Conservation (phyloP, 2,888 invertebrate genomes). For the Ctenicera cuprea region DNA sequence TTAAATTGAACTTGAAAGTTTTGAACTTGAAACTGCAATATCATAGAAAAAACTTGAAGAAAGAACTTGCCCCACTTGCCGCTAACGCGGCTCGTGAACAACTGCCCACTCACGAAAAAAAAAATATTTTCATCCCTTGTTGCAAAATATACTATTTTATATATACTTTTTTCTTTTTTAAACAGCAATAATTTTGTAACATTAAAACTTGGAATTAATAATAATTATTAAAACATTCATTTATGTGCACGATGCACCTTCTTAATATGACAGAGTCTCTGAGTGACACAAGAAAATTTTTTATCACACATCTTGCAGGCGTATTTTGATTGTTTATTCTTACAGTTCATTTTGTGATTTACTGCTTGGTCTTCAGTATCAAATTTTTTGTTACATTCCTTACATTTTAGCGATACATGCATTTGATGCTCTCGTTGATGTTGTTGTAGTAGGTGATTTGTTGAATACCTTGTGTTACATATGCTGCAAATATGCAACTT, state of each 20-base stretch:
- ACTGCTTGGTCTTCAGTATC: neutral
- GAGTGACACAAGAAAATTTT: slow-evolving; percentile 25
- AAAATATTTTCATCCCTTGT: too few relatives aligned
- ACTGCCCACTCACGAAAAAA: too few relatives aligned
- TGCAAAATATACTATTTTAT: too few relatives aligned
- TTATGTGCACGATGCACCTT: neutral
- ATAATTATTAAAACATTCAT: neutral
- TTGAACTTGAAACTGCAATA: too few relatives aligned
- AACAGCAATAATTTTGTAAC: too few relatives aligned
- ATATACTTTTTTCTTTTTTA: too few relatives aligned
- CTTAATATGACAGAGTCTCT: slow-evolving; percentile 16
- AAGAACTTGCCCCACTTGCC: too few relatives aligned
- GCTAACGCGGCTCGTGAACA: too few relatives aligned
- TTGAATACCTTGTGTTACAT: slow-evolving; percentile 12
- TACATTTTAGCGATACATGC: slow-evolving; percentile 10
- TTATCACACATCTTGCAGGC: slow-evolving; percentile 7
- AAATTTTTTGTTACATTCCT: slow-evolving; percentile 2
- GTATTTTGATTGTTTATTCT: neutral
- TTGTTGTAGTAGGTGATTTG: slow-evolving; percentile 14
- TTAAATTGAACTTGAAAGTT: too few relatives aligned
- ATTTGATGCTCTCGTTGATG: slow-evolving; percentile 30
- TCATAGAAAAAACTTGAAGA: too few relatives aligned
- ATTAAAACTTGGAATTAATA: too few relatives aligned
- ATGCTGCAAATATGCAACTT: slow-evolving; percentile 7
- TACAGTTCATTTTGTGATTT: slow-evolving; percentile 13